phyloP scores from a whole-genome alignment of 2,113 vertebrate species.

The Romanogobio albipinnatus region DNA sequence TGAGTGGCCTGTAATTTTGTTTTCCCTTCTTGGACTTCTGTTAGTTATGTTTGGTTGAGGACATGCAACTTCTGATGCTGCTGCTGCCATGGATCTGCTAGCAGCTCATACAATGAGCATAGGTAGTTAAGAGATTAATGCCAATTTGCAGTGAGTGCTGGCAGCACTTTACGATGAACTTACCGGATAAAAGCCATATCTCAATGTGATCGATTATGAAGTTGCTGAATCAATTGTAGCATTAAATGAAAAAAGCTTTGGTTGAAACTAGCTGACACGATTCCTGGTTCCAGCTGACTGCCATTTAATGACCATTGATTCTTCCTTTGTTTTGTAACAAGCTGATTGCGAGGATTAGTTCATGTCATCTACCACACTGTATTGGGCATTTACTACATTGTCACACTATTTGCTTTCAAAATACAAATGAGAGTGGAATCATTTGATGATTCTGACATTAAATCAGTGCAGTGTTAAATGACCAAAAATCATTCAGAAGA shows the following conservation, averaged over 20 bases:
- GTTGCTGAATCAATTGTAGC: slow-evolving; percentile 28
- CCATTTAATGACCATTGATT: slow-evolving; percentile 52
- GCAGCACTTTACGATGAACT: slow-evolving; percentile 27
- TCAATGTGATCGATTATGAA: slow-evolving; percentile 25
- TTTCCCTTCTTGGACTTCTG: neutral
- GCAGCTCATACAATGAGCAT: neutral
- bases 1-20: neutral
- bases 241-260: slow-evolving; percentile 16
- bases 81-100: neutral
- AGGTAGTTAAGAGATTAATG: neutral
- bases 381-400: slow-evolving; percentile 27
- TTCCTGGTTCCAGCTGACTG: slow-evolving; percentile 49
- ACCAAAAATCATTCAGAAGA: neutral
- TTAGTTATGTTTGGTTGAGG: slow-evolving; percentile 15
- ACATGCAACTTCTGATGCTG: neutral
- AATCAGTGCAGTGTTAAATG: slow-evolving; percentile 16
- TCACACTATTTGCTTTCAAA: neutral
- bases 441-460: neutral
- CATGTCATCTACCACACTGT: slow-evolving; percentile 23
- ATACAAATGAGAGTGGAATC: neutral
- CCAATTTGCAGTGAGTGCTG: neutral
- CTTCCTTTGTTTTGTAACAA: slow-evolving; percentile 42
- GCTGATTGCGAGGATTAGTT: slow-evolving; percentile 41
- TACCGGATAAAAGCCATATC: slow-evolving; percentile 26
- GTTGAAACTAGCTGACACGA: slow-evolving; percentile 4